Conservation (phyloP, 2,113 vertebrate genomes). For the Bos indicus region DNA sequence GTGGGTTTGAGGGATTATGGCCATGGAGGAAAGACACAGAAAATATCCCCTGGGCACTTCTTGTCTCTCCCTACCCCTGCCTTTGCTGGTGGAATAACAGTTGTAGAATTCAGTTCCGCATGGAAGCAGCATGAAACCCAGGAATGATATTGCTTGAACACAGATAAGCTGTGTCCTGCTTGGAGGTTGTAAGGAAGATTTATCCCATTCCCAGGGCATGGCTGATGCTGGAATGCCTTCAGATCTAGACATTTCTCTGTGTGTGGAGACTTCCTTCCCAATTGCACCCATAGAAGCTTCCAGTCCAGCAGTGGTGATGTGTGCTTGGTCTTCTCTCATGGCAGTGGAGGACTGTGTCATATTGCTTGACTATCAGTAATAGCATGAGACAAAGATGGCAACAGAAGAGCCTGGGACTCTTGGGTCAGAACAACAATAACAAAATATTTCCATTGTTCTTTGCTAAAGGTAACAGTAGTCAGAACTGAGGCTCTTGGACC, state of each 20-base stretch:
- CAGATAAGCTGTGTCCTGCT: background rate
- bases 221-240: background rate
- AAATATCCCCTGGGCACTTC: background rate
- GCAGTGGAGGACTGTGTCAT: background rate
- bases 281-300: background rate
- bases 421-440: background rate
- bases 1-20: background rate
- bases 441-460: background rate
- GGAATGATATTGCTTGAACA: background rate
- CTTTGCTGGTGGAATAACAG: background rate
- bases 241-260: background rate
- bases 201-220: background rate
- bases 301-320: background rate
- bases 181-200: background rate
- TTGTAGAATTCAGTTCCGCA: background rate
- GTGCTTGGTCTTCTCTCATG: background rate
- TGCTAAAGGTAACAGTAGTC: background rate
- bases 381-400: background rate
- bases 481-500: background rate
- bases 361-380: background rate
- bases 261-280: background rate
- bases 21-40: background rate
- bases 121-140: background rate
- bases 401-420: background rate
- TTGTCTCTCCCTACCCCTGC: background rate